phyloP scores from a whole-genome alignment of 2,797 vertebrate genomes.

The Liasis olivaceus region DNA sequence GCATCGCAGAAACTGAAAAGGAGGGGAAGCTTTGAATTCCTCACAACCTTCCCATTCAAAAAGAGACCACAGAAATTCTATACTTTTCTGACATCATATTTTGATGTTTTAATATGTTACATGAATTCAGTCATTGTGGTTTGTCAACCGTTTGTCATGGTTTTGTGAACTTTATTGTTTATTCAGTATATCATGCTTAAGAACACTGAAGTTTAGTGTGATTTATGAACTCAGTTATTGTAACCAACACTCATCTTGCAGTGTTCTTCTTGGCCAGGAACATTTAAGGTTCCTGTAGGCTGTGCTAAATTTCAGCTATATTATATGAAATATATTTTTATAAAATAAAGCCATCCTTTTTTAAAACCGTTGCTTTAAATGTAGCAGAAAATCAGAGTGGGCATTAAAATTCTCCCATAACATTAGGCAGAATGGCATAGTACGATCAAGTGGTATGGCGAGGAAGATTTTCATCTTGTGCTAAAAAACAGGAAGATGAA shows the following conservation, averaged over 20 bases:
- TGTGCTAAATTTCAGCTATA: background rate
- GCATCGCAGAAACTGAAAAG: background rate
- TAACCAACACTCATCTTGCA: background rate
- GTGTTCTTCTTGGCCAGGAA: background rate
- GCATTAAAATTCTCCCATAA: background rate
- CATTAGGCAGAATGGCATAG: background rate
- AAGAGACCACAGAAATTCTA: background rate
- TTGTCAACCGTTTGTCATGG: background rate
- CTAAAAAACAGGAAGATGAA: background rate
- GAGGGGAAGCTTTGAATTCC: background rate
- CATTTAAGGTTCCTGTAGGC: background rate
- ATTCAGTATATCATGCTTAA: background rate
- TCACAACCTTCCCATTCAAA: background rate
- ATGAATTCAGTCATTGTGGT: background rate
- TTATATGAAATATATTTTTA: background rate
- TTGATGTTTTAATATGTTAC: background rate
- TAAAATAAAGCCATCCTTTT: background rate
- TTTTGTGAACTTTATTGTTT: background rate
- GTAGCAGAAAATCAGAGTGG: background rate
- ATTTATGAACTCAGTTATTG: background rate
- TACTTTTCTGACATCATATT: background rate
- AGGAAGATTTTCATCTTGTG: background rate
- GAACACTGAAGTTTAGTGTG: background rate
- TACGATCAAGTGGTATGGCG: background rate
- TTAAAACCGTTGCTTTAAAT: background rate